phyloP scores from a whole-genome alignment of 2,888 invertebrate genomes.

The Conus canariensis region DNA sequence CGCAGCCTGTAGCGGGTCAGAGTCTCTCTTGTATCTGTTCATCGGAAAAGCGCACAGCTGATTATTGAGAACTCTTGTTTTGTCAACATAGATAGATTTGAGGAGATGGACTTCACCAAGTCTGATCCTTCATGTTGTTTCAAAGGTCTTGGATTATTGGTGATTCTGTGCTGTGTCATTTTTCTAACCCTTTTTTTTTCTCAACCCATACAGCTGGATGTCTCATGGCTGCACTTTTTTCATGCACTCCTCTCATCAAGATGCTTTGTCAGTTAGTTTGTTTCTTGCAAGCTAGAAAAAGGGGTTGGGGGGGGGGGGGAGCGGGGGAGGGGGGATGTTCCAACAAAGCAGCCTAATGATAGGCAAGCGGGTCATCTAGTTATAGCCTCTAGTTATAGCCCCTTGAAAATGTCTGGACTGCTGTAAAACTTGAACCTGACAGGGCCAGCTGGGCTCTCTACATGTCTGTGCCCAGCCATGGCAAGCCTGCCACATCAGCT shows the following conservation, averaged over 20 bases:
- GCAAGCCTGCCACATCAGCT: too few relatives aligned
- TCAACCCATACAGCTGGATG: too few relatives aligned
- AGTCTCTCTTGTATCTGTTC: slow-evolving; percentile 3
- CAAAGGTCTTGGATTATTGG: background rate
- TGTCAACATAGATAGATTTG: slow-evolving; percentile 19
- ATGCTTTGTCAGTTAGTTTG: background rate
- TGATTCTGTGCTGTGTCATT: background rate
- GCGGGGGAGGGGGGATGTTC: too few relatives aligned
- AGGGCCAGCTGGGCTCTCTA: too few relatives aligned
- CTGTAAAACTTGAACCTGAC: too few relatives aligned
- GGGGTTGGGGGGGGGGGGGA: too few relatives aligned
- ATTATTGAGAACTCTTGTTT: slow-evolving; percentile 13
- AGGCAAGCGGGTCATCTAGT: too few relatives aligned
- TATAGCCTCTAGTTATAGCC: too few relatives aligned
- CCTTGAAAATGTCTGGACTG: too few relatives aligned
- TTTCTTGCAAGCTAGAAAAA: too few relatives aligned
- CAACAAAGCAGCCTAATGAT: too few relatives aligned
- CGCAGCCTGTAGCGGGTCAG: background rate
- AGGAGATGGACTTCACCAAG: background rate
- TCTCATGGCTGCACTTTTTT: background rate
- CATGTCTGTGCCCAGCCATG: too few relatives aligned
- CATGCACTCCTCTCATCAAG: background rate
- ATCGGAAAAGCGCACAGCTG: slow-evolving; percentile 26
- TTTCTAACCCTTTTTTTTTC: background rate
- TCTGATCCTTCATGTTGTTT: slow-evolving; percentile 8